phyloP scores from a whole-genome alignment of 92 coral and sea anemone genomes.

The Nematostella vectensis region DNA sequence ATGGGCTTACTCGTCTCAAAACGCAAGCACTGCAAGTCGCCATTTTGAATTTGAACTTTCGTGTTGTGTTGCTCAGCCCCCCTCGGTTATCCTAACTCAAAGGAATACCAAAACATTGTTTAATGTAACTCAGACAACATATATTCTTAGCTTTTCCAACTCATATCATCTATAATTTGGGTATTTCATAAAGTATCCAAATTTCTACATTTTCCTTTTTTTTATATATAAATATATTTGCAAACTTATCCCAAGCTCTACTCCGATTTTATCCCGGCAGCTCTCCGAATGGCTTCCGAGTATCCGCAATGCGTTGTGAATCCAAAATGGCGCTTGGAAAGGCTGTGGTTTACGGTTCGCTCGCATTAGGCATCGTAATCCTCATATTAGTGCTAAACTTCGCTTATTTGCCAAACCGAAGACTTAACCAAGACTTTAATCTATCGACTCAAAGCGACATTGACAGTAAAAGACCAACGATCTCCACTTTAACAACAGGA shows the following conservation, averaged over 20 bases:
- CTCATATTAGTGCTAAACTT: constrained; percentile 50
- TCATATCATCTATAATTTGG: no score
- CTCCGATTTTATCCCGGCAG: neutral
- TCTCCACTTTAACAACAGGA: constrained; percentile 4
- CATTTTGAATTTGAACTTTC: neutral
- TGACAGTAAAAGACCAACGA: constrained; percentile 6
- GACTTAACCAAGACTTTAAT: constrained; percentile 18
- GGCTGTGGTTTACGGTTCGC: constrained; percentile 19
- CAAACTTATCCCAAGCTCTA: no score
- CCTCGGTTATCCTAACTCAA: no score
- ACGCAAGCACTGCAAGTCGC: neutral
- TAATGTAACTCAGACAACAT: no score
- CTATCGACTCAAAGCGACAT: constrained; percentile 18
- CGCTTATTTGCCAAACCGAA: constrained; percentile 46
- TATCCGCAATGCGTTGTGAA: neutral
- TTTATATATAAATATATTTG: no score
- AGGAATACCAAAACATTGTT: neutral
- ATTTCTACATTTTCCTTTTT: no score
- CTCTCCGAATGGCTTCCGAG: constrained; percentile 3
- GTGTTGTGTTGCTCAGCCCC: no score
- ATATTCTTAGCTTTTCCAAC: no score
- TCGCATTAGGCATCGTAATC: constrained; percentile 17
- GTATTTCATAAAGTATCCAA: no score
- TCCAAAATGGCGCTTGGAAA: constrained; percentile 53
- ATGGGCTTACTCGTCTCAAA: neutral